Conservation (phyloP, 2,888 invertebrate genomes). For the Ochropleura plecta region DNA sequence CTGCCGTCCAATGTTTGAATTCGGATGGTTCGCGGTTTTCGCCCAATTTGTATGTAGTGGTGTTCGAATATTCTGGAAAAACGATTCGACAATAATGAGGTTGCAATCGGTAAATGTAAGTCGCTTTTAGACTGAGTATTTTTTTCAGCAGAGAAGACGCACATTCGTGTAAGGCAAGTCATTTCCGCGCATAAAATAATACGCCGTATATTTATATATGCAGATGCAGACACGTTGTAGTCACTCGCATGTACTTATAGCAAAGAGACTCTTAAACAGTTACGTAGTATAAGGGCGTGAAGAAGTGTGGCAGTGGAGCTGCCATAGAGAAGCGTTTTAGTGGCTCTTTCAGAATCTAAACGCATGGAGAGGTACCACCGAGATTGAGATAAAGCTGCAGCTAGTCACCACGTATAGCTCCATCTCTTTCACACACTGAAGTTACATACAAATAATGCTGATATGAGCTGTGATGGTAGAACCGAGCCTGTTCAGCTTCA, state of each 20-base stretch:
- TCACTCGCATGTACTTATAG: no score
- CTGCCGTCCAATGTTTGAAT: conserved; percentile 33
- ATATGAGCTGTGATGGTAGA: not conserved
- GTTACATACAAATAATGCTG: not conserved
- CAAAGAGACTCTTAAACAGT: not conserved
- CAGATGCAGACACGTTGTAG: no score
- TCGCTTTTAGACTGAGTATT: not conserved
- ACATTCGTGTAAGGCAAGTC: not conserved
- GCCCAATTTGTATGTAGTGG: conserved; percentile 9
- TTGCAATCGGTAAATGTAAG: not conserved
- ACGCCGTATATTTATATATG: not conserved
- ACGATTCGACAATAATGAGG: conserved; percentile 2
- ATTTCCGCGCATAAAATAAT: not conserved
- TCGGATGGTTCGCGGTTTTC: conserved; percentile 5
- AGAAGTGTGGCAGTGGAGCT: no score
- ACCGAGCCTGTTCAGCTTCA: not conserved
- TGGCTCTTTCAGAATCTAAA: not conserved
- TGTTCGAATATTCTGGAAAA: conserved; percentile 34
- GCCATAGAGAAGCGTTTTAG: no score
- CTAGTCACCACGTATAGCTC: not conserved
- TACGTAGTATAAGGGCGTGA: no score
- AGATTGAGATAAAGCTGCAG: no score
- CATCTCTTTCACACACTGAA: not conserved
- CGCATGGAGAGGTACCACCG: not conserved
- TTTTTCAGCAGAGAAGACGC: not conserved